phyloP scores from a whole-genome alignment of 1,140 invertebrate genomes.

The Nasonia longicornis region DNA sequence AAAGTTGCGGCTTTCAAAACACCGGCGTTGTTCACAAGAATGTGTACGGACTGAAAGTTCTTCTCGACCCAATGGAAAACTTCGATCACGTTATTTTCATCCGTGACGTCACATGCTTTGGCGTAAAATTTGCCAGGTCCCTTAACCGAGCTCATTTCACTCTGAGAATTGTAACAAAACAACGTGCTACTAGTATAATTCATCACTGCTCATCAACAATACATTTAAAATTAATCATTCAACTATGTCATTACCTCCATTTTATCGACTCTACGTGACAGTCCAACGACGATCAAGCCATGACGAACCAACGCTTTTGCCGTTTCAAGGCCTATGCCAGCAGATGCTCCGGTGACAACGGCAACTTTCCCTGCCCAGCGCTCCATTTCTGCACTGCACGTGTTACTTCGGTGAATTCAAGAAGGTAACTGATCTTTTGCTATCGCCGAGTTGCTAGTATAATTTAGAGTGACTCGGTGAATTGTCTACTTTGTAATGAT shows the following conservation, averaged over 20 bases:
- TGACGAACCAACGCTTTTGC: constrained; percentile 13
- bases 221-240: too few relatives aligned
- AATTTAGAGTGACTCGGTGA: too few relatives aligned
- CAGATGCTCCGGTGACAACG: constrained; percentile 11
- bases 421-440: too few relatives aligned
- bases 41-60: constrained; percentile 18
- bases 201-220: too few relatives aligned
- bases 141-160: constrained; percentile 17
- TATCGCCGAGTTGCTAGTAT: too few relatives aligned
- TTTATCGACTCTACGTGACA: neutral
- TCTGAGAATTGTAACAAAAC: neutral
- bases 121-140: constrained; percentile 32
- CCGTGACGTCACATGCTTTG: constrained; percentile 19
- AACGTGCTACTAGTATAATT: too few relatives aligned
- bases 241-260: constrained; percentile 5
- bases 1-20: neutral
- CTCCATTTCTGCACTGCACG: neutral
- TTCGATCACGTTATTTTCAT: constrained; percentile 26
- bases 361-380: constrained; percentile 23
- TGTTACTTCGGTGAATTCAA: too few relatives aligned
- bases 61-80: constrained; percentile 24
- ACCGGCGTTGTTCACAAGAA: constrained; percentile 30
- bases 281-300: constrained; percentile 15
- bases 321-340: constrained; percentile 11
- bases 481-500: too few relatives aligned